These are phyloP conservation scores for Papilio polyxenes DNA, from an alignment of 1,140 invertebrate species.

Conservation along the genomic window DNA sequence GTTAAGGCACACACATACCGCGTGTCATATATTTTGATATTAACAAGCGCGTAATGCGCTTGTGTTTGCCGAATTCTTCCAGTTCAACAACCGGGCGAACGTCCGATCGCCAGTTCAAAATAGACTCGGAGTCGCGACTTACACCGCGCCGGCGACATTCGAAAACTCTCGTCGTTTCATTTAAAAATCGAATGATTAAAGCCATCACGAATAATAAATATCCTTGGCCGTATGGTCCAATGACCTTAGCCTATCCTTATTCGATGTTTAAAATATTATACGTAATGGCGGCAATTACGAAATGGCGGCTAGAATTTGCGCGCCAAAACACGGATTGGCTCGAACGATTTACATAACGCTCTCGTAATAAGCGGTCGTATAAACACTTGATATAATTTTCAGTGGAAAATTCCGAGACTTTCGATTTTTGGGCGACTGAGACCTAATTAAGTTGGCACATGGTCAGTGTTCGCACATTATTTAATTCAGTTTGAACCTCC, in stretches of 20 bases:
- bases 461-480: conserved; percentile 58
- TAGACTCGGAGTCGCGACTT: conserved; percentile 70
- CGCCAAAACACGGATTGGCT: conserved; percentile 30
- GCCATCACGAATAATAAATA: conserved; percentile 24
- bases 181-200: conserved; percentile 22
- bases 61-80: conserved; percentile 79
- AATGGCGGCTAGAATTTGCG: conserved; percentile 32
- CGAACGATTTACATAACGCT: conserved; percentile 38
- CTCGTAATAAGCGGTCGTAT: conserved; percentile 32
- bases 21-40: conserved; percentile 68
- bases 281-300: conserved; percentile 34
- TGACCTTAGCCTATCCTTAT: conserved; percentile 36
- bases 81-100: conserved; percentile 78
- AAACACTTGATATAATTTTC: conserved; percentile 33
- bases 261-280: conserved; percentile 16
- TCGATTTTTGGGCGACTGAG: conserved; percentile 37
- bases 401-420: conserved; percentile 34
- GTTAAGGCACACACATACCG: conserved; percentile 48
- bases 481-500: conserved; percentile 70
- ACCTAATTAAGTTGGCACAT: conserved; percentile 55
- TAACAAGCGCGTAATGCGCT: conserved; percentile 72
- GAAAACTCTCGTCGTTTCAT: conserved; percentile 57
- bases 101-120: conserved; percentile 77
- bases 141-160: conserved; percentile 67
- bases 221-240: conserved; percentile 28